Evolutionary conservation across 2,888 invertebrate species (phyloP).

Genomic region (Brachyptera risi): DNA sequence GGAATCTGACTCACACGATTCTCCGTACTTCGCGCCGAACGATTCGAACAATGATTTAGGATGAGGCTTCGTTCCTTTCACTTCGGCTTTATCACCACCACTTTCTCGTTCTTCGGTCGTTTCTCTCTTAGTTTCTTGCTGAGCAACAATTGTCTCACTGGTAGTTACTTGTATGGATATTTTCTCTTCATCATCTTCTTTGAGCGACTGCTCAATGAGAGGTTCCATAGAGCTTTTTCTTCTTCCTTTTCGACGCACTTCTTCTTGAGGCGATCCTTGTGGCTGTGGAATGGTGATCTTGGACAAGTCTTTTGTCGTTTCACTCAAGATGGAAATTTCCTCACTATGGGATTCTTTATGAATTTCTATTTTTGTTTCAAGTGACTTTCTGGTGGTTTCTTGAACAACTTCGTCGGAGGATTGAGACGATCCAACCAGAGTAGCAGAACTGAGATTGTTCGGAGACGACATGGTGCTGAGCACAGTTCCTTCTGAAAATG

Average conservation of each 20-base stretch:
- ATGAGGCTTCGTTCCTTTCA: no score
- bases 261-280: not conserved
- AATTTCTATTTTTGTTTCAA: constrained; percentile 15
- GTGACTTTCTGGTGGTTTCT: constrained; percentile 32
- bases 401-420: constrained; percentile 44
- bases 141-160: not conserved
- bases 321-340: not conserved
- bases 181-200: constrained; percentile 8
- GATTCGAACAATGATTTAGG: constrained; percentile 13
- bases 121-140: not conserved
- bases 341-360: no score
- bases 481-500: constrained; percentile 25
- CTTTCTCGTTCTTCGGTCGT: not conserved
- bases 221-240: constrained; percentile 17
- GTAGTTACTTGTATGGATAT: no score
- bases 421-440: constrained; percentile 59
- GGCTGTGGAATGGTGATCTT: not conserved
- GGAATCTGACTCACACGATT: not conserved
- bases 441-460: constrained; percentile 68
- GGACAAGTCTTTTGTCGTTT: not conserved
- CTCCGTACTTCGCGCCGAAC: constrained; percentile 10
- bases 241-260: not conserved
- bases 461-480: constrained; percentile 64
- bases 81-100: no score
- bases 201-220: constrained; percentile 8